These are phyloP conservation scores for Oreochromis grahami DNA, from an alignment of 2,797 vertebrate species.

Conservation along the genomic window DNA sequence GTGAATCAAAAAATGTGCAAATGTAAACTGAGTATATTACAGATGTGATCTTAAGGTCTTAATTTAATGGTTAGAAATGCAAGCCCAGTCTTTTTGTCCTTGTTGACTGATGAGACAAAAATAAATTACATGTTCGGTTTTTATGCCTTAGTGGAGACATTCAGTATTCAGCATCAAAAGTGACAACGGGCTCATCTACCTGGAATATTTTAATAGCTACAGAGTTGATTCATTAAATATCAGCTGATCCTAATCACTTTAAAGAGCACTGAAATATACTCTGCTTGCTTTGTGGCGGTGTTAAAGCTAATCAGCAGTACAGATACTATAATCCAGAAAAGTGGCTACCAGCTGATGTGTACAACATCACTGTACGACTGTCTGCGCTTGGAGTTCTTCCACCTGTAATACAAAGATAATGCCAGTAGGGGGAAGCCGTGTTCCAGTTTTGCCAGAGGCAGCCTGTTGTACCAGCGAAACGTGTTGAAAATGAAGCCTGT, in stretches of 20 bases:
- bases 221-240: background rate
- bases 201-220: background rate
- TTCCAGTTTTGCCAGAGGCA: background rate
- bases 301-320: background rate
- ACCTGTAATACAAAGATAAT: background rate
- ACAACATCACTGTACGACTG: background rate
- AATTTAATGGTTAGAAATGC: background rate
- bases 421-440: constrained; percentile 29
- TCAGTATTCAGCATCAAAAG: background rate
- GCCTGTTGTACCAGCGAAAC: background rate
- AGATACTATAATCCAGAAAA: background rate
- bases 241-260: background rate
- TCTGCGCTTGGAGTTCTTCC: background rate
- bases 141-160: background rate
- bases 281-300: background rate
- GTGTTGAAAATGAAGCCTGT: background rate
- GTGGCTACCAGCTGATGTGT: background rate
- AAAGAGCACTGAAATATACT: background rate
- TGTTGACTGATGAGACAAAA: background rate
- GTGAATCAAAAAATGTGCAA: background rate
- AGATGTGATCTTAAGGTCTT: background rate
- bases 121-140: background rate
- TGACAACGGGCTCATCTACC: rapidly evolving
- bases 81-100: background rate
- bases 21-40: background rate